These are phyloP conservation scores for Pseudotriccus pelzelni DNA, from an alignment of 2,797 vertebrate species.

Conservation along the genomic window DNA sequence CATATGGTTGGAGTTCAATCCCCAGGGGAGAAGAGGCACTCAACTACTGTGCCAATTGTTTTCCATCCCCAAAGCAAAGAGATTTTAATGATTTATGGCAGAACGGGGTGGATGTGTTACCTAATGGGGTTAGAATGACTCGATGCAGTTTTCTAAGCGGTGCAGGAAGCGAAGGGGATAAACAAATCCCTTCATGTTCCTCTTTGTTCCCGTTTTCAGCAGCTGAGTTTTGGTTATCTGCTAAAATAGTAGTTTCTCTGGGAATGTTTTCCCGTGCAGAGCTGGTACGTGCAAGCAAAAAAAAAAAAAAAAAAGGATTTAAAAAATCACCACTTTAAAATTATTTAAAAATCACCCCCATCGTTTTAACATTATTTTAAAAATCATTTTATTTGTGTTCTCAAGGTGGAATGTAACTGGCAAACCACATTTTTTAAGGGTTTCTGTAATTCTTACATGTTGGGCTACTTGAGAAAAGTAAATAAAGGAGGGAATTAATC, in stretches of 20 bases:
- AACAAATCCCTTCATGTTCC: neutral
- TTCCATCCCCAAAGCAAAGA: neutral
- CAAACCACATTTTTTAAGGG: neutral
- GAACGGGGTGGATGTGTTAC: neutral
- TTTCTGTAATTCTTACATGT: neutral
- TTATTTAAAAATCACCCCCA: neutral
- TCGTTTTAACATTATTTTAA: neutral
- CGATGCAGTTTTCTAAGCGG: neutral
- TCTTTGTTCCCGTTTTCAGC: neutral
- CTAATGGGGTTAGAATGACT: slow-evolving; percentile 15
- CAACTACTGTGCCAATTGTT: neutral
- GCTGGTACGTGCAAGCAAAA: neutral
- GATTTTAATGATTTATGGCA: slow-evolving; percentile 28
- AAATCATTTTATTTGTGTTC: neutral
- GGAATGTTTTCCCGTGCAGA: neutral
- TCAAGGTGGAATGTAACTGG: neutral
- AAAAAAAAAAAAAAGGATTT: neutral
- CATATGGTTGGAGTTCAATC: neutral
- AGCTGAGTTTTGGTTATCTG: neutral
- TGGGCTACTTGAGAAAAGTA: neutral
- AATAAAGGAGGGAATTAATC: neutral
- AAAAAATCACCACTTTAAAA: neutral
- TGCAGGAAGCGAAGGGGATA: neutral
- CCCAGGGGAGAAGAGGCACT: neutral
- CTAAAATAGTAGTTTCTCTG: neutral